Conservation (phyloP, 2,888 invertebrate species). For the Nineta flava region DNA sequence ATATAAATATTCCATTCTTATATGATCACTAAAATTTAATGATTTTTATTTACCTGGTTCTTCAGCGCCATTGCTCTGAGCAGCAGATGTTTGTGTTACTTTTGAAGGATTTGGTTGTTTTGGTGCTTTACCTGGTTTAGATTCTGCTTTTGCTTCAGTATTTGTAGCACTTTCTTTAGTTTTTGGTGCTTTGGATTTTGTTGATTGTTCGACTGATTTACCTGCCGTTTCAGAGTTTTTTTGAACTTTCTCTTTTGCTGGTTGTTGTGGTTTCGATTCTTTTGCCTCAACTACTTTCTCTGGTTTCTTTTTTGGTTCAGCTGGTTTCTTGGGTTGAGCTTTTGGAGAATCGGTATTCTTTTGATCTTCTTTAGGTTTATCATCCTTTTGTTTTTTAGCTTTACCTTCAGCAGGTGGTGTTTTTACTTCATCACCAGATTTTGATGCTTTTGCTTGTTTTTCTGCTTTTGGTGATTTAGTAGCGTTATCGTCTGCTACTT, state of each 20-base stretch:
- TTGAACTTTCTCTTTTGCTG: neutral
- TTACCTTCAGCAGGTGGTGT: neutral
- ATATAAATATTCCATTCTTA: too few species aligned
- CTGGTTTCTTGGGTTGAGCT: neutral
- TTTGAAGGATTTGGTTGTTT: neutral
- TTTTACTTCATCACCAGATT: neutral
- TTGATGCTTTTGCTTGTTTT: neutral
- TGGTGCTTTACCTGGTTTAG: neutral
- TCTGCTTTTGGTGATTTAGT: neutral
- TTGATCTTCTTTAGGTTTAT: neutral
- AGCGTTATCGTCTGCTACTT: slow-evolving; percentile 11
- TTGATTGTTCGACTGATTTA: neutral
- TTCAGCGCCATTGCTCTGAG: neutral
- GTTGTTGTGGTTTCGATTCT: neutral
- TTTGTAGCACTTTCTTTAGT: neutral
- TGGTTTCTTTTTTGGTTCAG: neutral
- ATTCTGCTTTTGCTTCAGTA: neutral
- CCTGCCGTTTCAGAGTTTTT: neutral
- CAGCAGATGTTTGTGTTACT: neutral
- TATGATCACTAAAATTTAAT: neutral
- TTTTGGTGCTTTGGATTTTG: neutral
- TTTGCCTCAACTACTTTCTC: neutral
- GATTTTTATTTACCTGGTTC: neutral
- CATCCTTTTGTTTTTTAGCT: neutral
- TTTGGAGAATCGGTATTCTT: neutral